Conservation (phyloP, 2,113 vertebrate genomes). For the Spilogale gracilis region DNA sequence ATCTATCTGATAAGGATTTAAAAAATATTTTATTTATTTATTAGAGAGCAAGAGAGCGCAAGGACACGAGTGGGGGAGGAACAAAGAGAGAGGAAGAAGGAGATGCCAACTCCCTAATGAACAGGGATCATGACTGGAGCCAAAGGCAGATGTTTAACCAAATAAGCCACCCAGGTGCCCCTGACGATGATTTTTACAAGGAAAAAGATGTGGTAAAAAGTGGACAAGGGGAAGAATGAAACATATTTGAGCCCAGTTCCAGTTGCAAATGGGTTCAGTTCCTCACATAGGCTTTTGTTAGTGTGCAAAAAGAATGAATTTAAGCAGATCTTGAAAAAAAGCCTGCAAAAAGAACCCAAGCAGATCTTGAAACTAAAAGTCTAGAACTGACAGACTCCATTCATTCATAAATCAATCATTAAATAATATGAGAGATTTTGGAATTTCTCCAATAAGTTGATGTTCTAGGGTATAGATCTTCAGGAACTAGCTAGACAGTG, state of each 20-base stretch:
- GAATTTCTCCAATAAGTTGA: background rate
- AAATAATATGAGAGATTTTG: constrained; percentile 30
- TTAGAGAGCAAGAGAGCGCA: no score
- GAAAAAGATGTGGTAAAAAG: background rate
- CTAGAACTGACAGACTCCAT: background rate
- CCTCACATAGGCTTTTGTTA: background rate
- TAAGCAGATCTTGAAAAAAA: no score
- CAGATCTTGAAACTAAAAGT: background rate
- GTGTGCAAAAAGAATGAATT: background rate
- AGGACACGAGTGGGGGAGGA: no score
- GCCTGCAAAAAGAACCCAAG: background rate
- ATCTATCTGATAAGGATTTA: background rate
- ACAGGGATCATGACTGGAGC: no score
- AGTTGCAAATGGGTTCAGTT: background rate
- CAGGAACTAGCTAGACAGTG: background rate
- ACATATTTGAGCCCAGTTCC: background rate
- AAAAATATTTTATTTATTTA: no score
- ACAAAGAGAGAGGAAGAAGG: no score
- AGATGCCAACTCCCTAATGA: no score
- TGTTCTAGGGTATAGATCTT: background rate
- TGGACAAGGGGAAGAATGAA: background rate
- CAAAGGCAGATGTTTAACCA: no score
- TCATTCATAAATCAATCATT: background rate
- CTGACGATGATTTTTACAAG: background rate
- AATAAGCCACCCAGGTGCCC: no score